Percentiles rank a stretch among this genome's conserved stretches.
These are phyloP conservation scores for Probaryconus sp. DNA, from an alignment of 1,140 invertebrate species.

Conservation along the genomic window DNA sequence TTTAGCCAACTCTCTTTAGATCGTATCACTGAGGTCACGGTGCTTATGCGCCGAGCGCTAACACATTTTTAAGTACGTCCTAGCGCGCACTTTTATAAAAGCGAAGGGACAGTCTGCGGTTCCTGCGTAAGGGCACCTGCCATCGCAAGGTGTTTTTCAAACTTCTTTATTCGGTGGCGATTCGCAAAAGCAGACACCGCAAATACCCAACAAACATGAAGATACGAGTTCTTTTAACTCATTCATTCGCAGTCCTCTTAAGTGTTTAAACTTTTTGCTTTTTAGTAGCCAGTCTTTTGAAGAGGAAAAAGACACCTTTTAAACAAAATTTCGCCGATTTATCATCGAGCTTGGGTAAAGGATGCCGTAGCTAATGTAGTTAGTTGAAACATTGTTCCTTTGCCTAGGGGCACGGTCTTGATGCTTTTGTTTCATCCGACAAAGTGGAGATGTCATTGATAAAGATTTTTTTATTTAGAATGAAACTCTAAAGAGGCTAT, in stretches of 20 bases:
- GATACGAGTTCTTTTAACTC: conserved; percentile 48
- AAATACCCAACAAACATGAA: conserved; percentile 55
- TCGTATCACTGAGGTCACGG: conserved; percentile 77
- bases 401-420: conserved; percentile 9
- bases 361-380: conserved; percentile 26
- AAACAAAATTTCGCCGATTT: conserved; percentile 51
- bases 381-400: conserved; percentile 47
- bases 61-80: conserved; percentile 77
- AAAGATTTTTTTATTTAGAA: conserved; percentile 28
- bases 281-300: conserved; percentile 1
- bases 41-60: conserved; percentile 74
- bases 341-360: conserved; percentile 33
- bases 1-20: conserved; percentile 69
- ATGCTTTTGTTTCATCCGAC: conserved; percentile 17
- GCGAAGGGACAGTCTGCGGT: conserved; percentile 55
- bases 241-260: conserved; percentile 41
- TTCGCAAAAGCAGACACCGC: conserved; percentile 24
- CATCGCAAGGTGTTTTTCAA: conserved; percentile 71
- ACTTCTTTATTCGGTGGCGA: conserved; percentile 55
- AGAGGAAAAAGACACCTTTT: conserved; percentile 46
- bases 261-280: conserved; percentile 47
- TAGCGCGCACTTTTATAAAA: conserved; percentile 57
- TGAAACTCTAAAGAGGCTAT: no score
- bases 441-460: conserved; percentile 33
- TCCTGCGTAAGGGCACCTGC: conserved; percentile 67